These are phyloP conservation scores for Rhincodon typus DNA, from an alignment of 2,797 vertebrate species.

Conservation along the genomic window DNA sequence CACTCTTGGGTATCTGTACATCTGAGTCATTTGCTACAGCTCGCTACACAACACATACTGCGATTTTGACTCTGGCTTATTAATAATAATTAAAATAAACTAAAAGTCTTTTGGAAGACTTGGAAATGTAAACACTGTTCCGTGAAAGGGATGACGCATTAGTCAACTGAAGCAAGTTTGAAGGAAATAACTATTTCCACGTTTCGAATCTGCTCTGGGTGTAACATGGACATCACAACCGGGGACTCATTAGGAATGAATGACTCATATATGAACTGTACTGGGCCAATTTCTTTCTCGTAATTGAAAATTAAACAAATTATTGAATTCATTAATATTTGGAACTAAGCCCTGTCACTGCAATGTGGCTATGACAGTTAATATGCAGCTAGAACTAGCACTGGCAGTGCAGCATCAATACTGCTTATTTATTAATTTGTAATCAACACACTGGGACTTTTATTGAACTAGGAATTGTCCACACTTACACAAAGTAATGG, in stretches of 20 bases:
- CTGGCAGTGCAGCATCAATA: neutral
- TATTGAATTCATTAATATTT: conserved; percentile 12
- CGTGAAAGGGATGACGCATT: neutral
- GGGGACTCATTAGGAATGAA: conserved; percentile 9
- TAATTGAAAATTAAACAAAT: conserved; percentile 23
- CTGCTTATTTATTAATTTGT: neutral
- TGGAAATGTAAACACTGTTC: neutral
- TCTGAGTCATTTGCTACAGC: neutral
- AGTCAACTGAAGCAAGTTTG: conserved; percentile 1
- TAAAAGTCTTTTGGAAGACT: neutral
- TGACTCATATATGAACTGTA: conserved; percentile 25
- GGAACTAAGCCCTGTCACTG: neutral
- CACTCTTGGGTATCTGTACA: neutral
- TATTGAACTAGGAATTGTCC: neutral
- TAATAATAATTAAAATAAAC: neutral
- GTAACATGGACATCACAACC: conserved; percentile 16
- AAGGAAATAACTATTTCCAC: conserved; percentile 27
- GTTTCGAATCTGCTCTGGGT: conserved; percentile 19
- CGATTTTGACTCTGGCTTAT: neutral
- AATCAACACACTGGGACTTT: neutral
- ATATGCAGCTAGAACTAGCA: neutral
- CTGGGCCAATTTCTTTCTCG: neutral
- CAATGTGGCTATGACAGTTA: neutral
- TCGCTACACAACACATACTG: neutral
- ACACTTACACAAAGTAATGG: neutral